Base-by-base conservation (phyloP, 2,797 vertebrate species). In the Buphagus erythrorhynchus region DNA sequence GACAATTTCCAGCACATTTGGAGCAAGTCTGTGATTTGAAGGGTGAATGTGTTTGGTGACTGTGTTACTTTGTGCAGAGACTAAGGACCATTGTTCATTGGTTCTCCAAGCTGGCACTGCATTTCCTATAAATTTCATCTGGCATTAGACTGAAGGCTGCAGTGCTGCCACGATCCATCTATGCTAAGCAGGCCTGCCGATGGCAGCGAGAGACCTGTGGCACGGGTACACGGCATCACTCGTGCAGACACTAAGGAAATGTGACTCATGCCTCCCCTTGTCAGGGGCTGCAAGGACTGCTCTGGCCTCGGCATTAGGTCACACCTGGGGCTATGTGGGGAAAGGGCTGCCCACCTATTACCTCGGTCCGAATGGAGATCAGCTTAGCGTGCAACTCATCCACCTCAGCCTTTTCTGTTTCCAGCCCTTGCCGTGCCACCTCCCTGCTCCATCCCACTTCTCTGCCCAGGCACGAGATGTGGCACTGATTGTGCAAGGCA, bases 131-230 rank as follows among this genome's bases (percentile, higher is more conserved):
- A 40, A 93, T 91, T 71, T 68, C 16, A 59, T 65, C 25, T 75
- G 77, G 58, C 71, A 68, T 38, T 51, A 62, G 80, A 94, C 45
- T 31, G 91, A 93, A 88, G 75, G 72, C 48, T 89, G 59, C 75
- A 71, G 49, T 2, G 14, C 86, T 91, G 92, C 87, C 91, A 59
- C 0, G 2, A 77, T 67, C 65, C 67, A 69, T 89, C 76, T 77
- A 48, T 83, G 82, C 85, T 94, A 88, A 92, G 29, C 49, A 91
- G 61, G 61, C 40, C 51, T 61, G 83, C 86, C 3, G 3, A 82
- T 2, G 54, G 86, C 84, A 87, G 86, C 0, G 7, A 72, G 55
- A 72, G 86, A 94, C 88, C 80, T 84, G 87, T 92, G 92, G 84
- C 89, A 52, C 0, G 21, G 54, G 63, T 36, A 62, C 71, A 16